Evolutionary conservation across 2,888 invertebrate genomes (phyloP).

Genomic region (Xestoiulus laeticollis): DNA sequence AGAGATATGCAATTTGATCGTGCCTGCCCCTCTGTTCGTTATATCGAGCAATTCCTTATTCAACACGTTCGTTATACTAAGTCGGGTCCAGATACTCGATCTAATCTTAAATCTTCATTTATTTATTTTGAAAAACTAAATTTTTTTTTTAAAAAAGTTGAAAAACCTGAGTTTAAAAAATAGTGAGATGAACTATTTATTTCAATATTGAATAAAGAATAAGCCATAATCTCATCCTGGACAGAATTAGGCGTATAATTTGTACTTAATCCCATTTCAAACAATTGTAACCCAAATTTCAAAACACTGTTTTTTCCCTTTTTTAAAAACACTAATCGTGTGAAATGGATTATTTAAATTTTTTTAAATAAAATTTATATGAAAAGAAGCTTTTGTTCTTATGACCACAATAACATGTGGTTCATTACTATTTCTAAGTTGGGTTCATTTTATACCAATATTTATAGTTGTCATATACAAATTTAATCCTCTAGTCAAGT

Average conservation of each 20-base stretch:
- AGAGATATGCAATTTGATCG: too few species aligned
- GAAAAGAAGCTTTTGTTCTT: not conserved
- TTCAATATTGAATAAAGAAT: not conserved
- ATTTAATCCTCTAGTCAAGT: not conserved
- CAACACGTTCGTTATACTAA: too few species aligned
- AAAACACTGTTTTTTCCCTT: constrained; percentile 1
- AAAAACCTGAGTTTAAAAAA: not conserved
- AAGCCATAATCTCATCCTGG: constrained; percentile 31
- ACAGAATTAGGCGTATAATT: constrained; percentile 21
- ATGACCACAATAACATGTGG: not conserved
- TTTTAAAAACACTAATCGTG: constrained; percentile 22
- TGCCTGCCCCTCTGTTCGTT: too few species aligned
- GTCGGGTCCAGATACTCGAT: too few species aligned
- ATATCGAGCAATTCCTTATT: too few species aligned
- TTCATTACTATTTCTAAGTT: not conserved
- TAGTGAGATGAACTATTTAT: constrained; percentile 27
- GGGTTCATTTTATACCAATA: not conserved
- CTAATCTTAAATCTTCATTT: too few species aligned
- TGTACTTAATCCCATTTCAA: constrained; percentile 31
- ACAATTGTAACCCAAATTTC: constrained; percentile 32
- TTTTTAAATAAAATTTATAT: not conserved
- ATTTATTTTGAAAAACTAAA: too few species aligned
- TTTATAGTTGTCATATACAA: not conserved
- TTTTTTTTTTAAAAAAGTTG: not conserved
- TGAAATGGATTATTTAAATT: constrained; percentile 5